Evolutionary conservation across 2,797 vertebrate genomes (phyloP).

Genomic region (Discoglossus pictus): DNA sequence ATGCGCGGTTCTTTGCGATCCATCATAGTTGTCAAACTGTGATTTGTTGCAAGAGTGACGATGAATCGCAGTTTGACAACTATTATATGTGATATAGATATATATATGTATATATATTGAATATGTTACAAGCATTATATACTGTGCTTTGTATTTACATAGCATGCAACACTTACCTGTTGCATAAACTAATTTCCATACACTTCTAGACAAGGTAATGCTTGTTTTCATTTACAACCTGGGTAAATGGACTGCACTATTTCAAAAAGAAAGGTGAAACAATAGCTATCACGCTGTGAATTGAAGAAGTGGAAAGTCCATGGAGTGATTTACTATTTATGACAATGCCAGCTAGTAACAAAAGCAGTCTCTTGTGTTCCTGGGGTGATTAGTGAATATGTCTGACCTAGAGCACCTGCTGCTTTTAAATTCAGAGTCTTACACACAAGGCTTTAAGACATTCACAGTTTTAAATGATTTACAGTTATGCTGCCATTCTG

Average conservation of each 20-base stretch:
- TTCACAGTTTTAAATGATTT: too few species aligned
- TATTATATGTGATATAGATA: too few species aligned
- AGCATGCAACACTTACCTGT: conserved; percentile 54
- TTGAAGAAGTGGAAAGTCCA: conserved; percentile 62
- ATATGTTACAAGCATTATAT: too few species aligned
- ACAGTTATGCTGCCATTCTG: too few species aligned
- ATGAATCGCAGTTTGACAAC: too few species aligned
- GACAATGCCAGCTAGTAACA: conserved; percentile 64
- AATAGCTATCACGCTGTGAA: conserved; percentile 61
- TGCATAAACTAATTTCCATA: conserved; percentile 64
- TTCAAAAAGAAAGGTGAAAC: conserved; percentile 64
- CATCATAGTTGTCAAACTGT: too few species aligned
- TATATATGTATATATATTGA: too few species aligned
- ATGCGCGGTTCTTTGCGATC: too few species aligned
- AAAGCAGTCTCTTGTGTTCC: conserved; percentile 56
- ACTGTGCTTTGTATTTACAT: too few species aligned
- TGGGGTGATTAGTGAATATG: conserved; percentile 62
- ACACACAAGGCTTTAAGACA: conserved; percentile 46
- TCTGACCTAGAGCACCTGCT: conserved; percentile 53
- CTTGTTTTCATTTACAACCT: conserved; percentile 60
- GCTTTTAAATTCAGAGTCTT: conserved; percentile 57
- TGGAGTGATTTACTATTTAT: conserved; percentile 66
- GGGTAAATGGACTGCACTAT: conserved; percentile 56
- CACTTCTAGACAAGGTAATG: conserved; percentile 59
- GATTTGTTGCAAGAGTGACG: too few species aligned